These are phyloP conservation scores for Ormyrus rosae DNA, from an alignment of 2,888 invertebrate species.

Conservation along the genomic window DNA sequence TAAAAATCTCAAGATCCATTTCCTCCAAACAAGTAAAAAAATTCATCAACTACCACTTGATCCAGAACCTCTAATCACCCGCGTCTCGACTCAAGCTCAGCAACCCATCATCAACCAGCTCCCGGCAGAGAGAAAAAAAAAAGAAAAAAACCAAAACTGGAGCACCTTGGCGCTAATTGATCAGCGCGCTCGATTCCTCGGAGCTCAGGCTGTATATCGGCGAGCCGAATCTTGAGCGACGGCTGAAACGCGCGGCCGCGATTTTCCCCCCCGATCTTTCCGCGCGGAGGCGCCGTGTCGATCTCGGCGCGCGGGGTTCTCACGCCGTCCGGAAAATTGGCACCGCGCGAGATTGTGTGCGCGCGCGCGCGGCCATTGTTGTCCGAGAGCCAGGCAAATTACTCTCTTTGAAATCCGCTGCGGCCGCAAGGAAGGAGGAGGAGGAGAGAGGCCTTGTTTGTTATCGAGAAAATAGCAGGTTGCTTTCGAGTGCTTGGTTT, in stretches of 20 bases:
- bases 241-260: constrained; percentile 12
- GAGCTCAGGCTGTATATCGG: background rate
- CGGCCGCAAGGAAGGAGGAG: background rate
- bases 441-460: no score
- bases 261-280: constrained; percentile 3
- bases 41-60: no score
- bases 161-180: constrained; percentile 22
- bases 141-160: no score
- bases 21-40: no score
- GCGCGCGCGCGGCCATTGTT: constrained; percentile 6
- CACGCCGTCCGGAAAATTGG: constrained; percentile 31
- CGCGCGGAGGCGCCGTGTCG: background rate
- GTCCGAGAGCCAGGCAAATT: constrained; percentile 4
- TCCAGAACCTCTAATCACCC: no score
- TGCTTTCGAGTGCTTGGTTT: no score
- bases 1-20: no score
- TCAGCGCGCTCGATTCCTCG: constrained; percentile 9
- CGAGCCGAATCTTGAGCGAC: constrained; percentile 24
- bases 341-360: constrained; percentile 17
- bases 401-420: constrained; percentile 29
- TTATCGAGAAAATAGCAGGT: no score
- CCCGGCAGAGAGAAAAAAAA: no score
- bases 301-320: constrained; percentile 7
- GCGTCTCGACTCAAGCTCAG: no score
- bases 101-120: no score